phyloP scores from a whole-genome alignment of 2,113 vertebrate species.

The Rhinolophus ferrumequinum region DNA sequence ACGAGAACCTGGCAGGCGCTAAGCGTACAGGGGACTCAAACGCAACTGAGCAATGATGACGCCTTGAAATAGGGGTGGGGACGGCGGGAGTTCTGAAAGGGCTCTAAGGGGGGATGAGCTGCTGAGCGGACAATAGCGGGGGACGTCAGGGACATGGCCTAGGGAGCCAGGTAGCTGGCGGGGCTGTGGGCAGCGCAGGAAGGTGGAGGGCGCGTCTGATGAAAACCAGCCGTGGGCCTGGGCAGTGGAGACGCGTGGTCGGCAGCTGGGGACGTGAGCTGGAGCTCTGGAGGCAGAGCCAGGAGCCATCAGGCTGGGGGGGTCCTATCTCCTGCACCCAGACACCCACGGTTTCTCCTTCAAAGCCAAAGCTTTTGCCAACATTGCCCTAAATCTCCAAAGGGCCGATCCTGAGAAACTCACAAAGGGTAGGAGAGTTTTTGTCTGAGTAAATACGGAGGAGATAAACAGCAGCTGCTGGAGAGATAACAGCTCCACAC shows the following conservation, averaged over 20 bases:
- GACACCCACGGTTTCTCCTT: not conserved
- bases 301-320: not conserved
- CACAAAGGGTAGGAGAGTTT: not conserved
- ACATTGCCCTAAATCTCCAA: not conserved
- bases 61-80: not conserved
- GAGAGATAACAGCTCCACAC: not conserved
- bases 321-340: not conserved
- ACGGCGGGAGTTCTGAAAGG: fast-evolving
- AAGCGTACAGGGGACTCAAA: not conserved
- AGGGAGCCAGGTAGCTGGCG: fast-evolving
- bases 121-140: fast-evolving
- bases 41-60: not conserved
- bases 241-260: fast-evolving
- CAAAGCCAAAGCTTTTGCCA: not conserved
- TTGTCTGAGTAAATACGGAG: not conserved
- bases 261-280: not conserved
- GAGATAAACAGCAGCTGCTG: not conserved
- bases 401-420: not conserved
- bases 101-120: fast-evolving
- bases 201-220: not conserved
- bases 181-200: not conserved
- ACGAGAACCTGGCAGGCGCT: not conserved
- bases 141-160: not conserved
- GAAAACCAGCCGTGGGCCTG: not conserved
- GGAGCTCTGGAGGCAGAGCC: not conserved